Evolutionary conservation across 2,113 vertebrate species (phyloP).

Genomic region (Perca fluviatilis): DNA sequence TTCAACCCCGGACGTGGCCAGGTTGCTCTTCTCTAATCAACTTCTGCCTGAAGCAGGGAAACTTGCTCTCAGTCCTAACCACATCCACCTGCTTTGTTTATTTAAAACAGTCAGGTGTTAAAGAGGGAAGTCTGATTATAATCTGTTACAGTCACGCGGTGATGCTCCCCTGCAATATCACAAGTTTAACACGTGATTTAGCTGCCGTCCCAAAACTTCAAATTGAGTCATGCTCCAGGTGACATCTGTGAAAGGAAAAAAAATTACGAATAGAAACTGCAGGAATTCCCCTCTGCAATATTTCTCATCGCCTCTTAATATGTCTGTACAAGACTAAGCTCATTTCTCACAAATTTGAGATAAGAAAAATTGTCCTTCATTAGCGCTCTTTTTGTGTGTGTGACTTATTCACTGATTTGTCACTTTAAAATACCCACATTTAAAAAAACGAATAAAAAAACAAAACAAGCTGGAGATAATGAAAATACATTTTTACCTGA

Average conservation of each 20-base stretch:
- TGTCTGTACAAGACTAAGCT: background rate
- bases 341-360: background rate
- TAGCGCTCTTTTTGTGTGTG: no score
- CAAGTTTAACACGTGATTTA: background rate
- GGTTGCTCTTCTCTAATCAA: slow-evolving; percentile 20
- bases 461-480: no score
- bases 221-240: background rate
- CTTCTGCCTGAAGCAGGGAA: background rate
- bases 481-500: background rate
- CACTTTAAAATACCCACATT: background rate
- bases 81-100: no score
- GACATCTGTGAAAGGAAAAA: background rate
- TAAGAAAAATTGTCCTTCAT: background rate
- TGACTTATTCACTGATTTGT: background rate
- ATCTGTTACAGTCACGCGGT: slow-evolving; percentile 10
- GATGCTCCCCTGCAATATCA: background rate
- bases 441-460: background rate
- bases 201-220: background rate
- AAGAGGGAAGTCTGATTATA: slow-evolving; percentile 31
- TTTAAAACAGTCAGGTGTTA: slow-evolving; percentile 33
- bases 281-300: background rate
- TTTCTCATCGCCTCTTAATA: background rate
- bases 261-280: background rate
- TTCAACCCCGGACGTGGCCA: background rate
- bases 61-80: background rate